phyloP scores from a whole-genome alignment of 2,888 invertebrate species.

The Helobdella robusta region DNA sequence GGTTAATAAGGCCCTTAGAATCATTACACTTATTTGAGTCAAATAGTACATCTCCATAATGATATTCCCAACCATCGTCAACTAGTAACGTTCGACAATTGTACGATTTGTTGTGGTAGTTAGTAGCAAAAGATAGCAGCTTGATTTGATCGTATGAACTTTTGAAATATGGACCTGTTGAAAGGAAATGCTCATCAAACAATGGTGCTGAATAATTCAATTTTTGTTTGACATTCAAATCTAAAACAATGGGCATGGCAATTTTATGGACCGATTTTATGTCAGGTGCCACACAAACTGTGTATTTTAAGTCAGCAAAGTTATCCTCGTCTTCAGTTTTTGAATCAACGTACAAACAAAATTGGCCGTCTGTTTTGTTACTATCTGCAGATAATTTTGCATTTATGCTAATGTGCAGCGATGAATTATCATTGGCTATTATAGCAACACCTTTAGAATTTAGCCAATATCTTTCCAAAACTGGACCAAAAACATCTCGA shows the following conservation, averaged over 20 bases:
- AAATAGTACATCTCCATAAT: constrained; percentile 74
- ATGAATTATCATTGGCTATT: constrained; percentile 58
- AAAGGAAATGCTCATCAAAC: constrained; percentile 74
- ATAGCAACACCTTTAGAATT: constrained; percentile 63
- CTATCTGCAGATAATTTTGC: background rate
- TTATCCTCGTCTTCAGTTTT: background rate
- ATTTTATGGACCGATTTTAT: constrained; percentile 60
- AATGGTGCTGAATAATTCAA: constrained; percentile 49
- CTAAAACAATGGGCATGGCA: constrained; percentile 52
- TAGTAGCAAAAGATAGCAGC: constrained; percentile 28
- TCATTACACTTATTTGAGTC: constrained; percentile 62
- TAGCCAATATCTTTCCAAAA: constrained; percentile 53
- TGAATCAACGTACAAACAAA: constrained; percentile 45
- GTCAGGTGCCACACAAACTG: constrained; percentile 56
- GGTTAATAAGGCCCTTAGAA: constrained; percentile 57
- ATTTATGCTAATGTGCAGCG: constrained; percentile 69
- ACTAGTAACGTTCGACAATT: constrained; percentile 56
- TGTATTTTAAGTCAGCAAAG: constrained; percentile 51
- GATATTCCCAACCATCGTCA: constrained; percentile 70
- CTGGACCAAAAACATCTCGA: constrained; percentile 22
- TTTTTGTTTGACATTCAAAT: constrained; percentile 49
- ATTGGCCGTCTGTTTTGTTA: constrained; percentile 53
- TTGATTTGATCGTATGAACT: constrained; percentile 58
- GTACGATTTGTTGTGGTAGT: constrained; percentile 38
- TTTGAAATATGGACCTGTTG: constrained; percentile 72